Base-by-base conservation (phyloP, 2,113 vertebrate genomes). In the Epinephelus lanceolatus region DNA sequence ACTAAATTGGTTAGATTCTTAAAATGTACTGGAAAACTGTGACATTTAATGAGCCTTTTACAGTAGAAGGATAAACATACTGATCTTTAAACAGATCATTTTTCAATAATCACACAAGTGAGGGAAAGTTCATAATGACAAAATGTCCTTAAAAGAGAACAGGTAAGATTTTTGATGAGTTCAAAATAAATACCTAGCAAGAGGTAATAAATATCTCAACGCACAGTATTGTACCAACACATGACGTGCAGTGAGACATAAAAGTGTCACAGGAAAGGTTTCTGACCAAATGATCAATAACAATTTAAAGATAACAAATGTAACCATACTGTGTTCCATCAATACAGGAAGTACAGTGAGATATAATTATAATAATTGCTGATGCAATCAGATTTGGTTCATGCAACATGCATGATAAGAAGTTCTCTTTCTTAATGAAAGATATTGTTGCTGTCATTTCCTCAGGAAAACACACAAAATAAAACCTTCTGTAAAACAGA, bases 381-480 rank as follows among this genome's bases (percentile, higher is more conserved):
- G 60, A 71, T 56, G 42, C 71, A 80, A 77, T 86, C 61, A 66
- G 17, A 69, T 63, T 55, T 17, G n/a, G 7, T 72, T 85, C 75
- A 88, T 89, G 49, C 78, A 85, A 86, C 73, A 87, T 84, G 63
- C 25, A 83, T 72, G 80, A 6, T 23, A 72, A 70, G 23, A 84
- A 60, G 2, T 78, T 80, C 45, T 83, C 37, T 76, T 73, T 82
- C 77, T 82, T 17, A 59, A 71, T 72, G 59, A 76, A 83, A 88
- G 60, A 86, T 30, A 18, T 21, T 51, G 17, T 45, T 72, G 19
- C 6, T 55, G 51, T 85, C 18, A 52, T 86, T 87, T 88, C 81
- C 51, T 79, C 14, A 72, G 57, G 80, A 88, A 81, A 86, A 81
- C 19, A 76, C 8, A 61, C 3, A 62, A 42, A 75, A 57, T 17